Conservation (phyloP, 37 sponge, comb jelly and placozoan genomes). For the Hormiphora californensis region DNA sequence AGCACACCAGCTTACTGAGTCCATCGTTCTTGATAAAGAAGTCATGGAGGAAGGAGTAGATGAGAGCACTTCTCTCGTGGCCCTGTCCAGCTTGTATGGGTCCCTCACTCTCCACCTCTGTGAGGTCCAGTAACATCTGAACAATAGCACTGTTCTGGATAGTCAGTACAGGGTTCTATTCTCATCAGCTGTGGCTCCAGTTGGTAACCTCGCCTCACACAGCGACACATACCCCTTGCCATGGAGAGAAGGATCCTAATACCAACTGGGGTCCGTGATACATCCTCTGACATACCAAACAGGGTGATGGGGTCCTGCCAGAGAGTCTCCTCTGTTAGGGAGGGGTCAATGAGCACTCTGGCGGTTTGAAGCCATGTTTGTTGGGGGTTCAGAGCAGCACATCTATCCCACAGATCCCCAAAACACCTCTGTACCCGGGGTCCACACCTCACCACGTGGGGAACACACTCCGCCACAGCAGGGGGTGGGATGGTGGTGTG, state of each 20-base stretch:
- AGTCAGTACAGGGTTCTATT: constrained; percentile 6
- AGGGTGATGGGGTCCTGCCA: constrained; percentile 20
- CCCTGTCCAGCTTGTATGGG: constrained; percentile 1
- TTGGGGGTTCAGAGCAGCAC: constrained; percentile 48
- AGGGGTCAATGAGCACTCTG: neutral
- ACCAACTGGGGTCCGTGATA: neutral
- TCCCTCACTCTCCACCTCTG: neutral
- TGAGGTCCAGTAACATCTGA: constrained; percentile 34
- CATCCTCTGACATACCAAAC: neutral
- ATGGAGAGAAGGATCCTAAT: constrained; percentile 21
- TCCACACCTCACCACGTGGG: constrained; percentile 22
- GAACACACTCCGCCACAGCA: constrained; percentile 19
- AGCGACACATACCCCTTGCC: constrained; percentile 7
- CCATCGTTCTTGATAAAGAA: constrained; percentile 53
- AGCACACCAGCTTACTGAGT: constrained; percentile 44
- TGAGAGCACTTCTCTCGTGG: constrained; percentile 42
- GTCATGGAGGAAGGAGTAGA: constrained; percentile 46
- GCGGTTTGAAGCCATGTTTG: constrained; percentile 52
- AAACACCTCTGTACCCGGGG: constrained; percentile 13
- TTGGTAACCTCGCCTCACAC: neutral
- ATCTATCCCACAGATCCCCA: neutral
- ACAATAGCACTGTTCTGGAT: constrained; percentile 35
- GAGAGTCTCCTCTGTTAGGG: constrained; percentile 5
- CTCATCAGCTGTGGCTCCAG: neutral
- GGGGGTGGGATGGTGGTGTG: neutral